These are phyloP conservation scores for Pherbina coryleti DNA, from an alignment of 2,888 invertebrate species.

Conservation along the genomic window DNA sequence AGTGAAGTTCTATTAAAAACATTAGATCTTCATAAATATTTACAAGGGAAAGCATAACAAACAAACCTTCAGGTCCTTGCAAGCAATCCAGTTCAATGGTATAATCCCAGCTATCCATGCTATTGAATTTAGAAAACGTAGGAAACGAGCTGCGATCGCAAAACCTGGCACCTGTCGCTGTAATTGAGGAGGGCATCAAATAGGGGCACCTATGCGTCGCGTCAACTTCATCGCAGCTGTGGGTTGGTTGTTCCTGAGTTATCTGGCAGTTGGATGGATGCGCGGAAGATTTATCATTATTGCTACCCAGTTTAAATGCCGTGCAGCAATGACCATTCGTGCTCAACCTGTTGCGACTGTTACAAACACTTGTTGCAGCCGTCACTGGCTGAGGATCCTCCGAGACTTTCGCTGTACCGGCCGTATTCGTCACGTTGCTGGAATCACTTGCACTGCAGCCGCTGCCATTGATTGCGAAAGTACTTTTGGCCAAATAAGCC, in stretches of 20 bases:
- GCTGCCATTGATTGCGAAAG: conserved; percentile 51
- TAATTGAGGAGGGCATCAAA: conserved; percentile 36
- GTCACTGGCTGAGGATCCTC: conserved; percentile 36
- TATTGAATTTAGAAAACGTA: conserved; percentile 71
- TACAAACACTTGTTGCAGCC: conserved; percentile 19
- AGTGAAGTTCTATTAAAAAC: too few species aligned
- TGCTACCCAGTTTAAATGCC: too few species aligned
- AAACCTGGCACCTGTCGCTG: conserved; percentile 17
- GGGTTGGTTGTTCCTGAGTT: not conserved
- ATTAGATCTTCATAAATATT: too few species aligned
- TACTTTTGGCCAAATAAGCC: conserved; percentile 55
- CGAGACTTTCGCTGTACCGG: conserved; percentile 25
- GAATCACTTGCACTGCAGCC: conserved; percentile 50
- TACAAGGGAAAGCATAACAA: not conserved
- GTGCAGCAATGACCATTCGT: not conserved
- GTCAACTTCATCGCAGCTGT: conserved; percentile 44
- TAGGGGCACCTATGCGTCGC: conserved; percentile 22
- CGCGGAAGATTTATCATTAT: not conserved
- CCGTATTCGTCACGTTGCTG: conserved; percentile 23
- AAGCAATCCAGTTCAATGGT: conserved; percentile 86
- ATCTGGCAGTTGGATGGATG: not conserved
- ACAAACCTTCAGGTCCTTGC: conserved; percentile 80
- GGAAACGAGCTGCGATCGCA: conserved; percentile 38
- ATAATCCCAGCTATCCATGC: conserved; percentile 88
- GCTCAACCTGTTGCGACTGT: not conserved